These are phyloP conservation scores for Anolis sagrei DNA, from an alignment of 2,113 vertebrate genomes.

Conservation along the genomic window DNA sequence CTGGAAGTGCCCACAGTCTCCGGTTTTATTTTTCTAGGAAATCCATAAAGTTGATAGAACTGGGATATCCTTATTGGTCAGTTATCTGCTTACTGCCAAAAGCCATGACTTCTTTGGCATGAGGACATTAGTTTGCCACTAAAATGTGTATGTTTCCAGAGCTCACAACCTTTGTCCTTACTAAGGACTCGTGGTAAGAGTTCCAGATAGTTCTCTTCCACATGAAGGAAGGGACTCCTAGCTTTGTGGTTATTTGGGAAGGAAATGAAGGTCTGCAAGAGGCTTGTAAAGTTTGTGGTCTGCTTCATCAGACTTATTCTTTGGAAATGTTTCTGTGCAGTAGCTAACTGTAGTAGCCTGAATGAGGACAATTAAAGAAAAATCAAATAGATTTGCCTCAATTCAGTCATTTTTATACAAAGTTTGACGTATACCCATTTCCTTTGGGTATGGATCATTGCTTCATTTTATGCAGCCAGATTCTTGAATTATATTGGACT, in stretches of 20 bases:
- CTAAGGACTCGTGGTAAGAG: constrained; percentile 38
- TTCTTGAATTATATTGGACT: constrained; percentile 16
- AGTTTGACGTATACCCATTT: constrained; percentile 29
- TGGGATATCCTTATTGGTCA: too few relatives aligned
- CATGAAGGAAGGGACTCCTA: constrained; percentile 26
- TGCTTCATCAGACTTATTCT: constrained; percentile 35
- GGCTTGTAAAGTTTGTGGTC: neutral
- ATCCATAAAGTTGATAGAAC: too few relatives aligned
- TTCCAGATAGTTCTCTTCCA: constrained; percentile 26
- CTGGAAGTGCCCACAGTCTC: too few relatives aligned
- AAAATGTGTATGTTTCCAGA: too few relatives aligned
- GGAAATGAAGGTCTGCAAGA: constrained; percentile 29
- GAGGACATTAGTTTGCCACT: too few relatives aligned
- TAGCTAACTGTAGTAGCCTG: neutral
- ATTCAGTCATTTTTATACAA: constrained; percentile 33
- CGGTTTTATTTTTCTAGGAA: too few relatives aligned
- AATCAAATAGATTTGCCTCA: constrained; percentile 35
- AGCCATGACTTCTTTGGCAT: too few relatives aligned
- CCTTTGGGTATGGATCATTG: constrained; percentile 38
- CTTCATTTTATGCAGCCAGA: constrained; percentile 39
- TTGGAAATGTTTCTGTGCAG: neutral
- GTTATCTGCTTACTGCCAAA: too few relatives aligned
- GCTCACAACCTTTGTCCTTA: neutral
- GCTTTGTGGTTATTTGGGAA: constrained; percentile 34
- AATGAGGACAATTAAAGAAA: constrained; percentile 25